A percentile compares a stretch with the other conserved stretches of the same genome.
Evolutionary conservation across 2,797 vertebrate genomes (phyloP).

Genomic region (Neosilurus hyrtlii): DNA sequence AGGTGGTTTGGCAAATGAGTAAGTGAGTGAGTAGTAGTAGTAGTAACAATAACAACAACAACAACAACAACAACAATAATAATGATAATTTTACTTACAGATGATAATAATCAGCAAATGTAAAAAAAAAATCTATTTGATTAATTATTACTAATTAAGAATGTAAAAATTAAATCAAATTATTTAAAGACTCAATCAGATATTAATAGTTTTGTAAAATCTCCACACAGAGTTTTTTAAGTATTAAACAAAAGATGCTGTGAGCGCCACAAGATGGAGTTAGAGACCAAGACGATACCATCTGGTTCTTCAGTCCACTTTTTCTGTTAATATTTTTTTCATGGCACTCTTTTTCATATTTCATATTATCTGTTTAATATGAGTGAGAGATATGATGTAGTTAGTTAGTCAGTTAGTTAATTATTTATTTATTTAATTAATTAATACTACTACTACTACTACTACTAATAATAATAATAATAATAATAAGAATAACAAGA

Average conservation of each 20-base stretch:
- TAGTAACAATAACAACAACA: no score
- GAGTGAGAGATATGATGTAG: not conserved
- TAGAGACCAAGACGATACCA: slow-evolving; percentile 27
- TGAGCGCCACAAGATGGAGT: slow-evolving; percentile 49
- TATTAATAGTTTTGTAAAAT: not conserved
- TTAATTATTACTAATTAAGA: not conserved
- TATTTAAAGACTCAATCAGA: not conserved
- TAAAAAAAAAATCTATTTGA: not conserved
- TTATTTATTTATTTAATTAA: no score
- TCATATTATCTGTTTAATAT: not conserved
- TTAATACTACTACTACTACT: no score
- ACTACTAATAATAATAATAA: no score
- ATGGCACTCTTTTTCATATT: not conserved
- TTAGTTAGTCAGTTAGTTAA: no score
- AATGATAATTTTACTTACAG: not conserved
- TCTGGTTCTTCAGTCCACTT: not conserved
- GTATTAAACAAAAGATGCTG: not conserved
- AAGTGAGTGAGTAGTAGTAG: no score
- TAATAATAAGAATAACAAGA: no score
- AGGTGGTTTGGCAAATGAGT: no score
- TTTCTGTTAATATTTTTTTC: not conserved
- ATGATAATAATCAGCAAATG: not conserved
- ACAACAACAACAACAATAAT: not conserved
- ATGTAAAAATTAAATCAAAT: not conserved
- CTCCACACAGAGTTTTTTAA: not conserved